Base-by-base conservation (phyloP, 2,888 invertebrate species). In the Zeuzera pyrina region DNA sequence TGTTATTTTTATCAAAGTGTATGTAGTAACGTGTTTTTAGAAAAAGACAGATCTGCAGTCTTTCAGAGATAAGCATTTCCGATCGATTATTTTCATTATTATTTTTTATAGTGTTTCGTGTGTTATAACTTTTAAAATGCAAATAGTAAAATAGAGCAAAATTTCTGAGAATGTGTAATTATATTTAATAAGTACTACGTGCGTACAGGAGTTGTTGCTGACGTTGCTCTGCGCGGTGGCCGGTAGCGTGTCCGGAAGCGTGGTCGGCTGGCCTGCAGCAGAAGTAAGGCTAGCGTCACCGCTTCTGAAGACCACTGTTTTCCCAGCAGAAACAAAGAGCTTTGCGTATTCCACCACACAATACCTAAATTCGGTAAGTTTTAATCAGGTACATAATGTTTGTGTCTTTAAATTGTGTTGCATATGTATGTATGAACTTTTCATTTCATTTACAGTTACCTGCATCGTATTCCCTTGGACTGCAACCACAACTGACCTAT, bases 311-410 rank as follows among this genome's bases (percentile, higher is more conserved):
- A 64, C 57, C 31, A 63, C 73, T 0, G 16, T 70, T 6, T 31
- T 67, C 13, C 67, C 71, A 1, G 57, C 64, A 4, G 55, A 66
- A 16, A 60, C 74, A 1, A 73, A 69, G 39, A 56, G 61, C 12
- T 66, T 69, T 8, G 70, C 65, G 1, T 79, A 69, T 43, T 71
- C 81, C 5, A 65, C 71, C 13, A 59, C 76, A 8, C 78, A 78
- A 42, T 78, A 68, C 28, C 70, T 81, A 33, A 74, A 74, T 36
- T 43, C 72, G 42, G 79, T 81, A 52, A 61, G 64, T 49, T 25
- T 7, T 10, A n/a, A 10, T 22, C 11, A 10, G 4, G n/a, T n/a
- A n/a, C n/a, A n/a, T n/a, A 22, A n/a, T 22, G n/a, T 7, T 22
- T 10, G n/a, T 21, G 8, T 21, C 8, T n/a, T n/a, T n/a, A n/a